These are phyloP conservation scores for Phalera bucephala DNA, from an alignment of 2,888 invertebrate genomes.

Conservation along the genomic window DNA sequence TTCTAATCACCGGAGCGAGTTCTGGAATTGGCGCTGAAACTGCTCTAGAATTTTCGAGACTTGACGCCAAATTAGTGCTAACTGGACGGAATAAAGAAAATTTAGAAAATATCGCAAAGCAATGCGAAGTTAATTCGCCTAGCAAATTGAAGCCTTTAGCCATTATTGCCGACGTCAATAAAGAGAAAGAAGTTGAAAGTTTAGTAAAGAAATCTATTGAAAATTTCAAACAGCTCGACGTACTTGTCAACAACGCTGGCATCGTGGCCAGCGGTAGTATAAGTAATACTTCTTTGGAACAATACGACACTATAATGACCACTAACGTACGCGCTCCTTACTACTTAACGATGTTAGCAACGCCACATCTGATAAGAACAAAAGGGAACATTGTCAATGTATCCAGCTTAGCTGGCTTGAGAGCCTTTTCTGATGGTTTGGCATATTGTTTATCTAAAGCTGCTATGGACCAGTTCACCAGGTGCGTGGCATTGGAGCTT, in stretches of 20 bases:
- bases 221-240: slow-evolving; percentile 86
- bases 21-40: slow-evolving; percentile 87
- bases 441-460: slow-evolving; percentile 95
- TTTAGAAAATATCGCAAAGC: slow-evolving; percentile 80
- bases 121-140: slow-evolving; percentile 65
- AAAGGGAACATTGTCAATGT: slow-evolving; percentile 94
- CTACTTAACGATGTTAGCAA: slow-evolving; percentile 89
- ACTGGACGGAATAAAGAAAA: slow-evolving; percentile 86
- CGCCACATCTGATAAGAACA: slow-evolving; percentile 88
- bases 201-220: slow-evolving; percentile 85
- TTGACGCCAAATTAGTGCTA: slow-evolving; percentile 83
- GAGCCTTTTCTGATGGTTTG: slow-evolving; percentile 91
- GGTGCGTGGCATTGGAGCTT: slow-evolving; percentile 91
- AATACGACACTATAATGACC: slow-evolving; percentile 92
- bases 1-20: slow-evolving; percentile 85
- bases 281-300: slow-evolving; percentile 89
- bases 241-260: slow-evolving; percentile 93
- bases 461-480: slow-evolving; percentile 95
- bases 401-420: slow-evolving; percentile 92
- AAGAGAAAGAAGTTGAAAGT: slow-evolving; percentile 84
- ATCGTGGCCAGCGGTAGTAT: slow-evolving; percentile 88
- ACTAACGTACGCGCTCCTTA: slow-evolving; percentile 90
- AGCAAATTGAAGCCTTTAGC: slow-evolving; percentile 64
- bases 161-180: slow-evolving; percentile 83
- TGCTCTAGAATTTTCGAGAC: slow-evolving; percentile 84